These are phyloP conservation scores for Apodemia duryi DNA, from an alignment of 2,888 invertebrate genomes.

Conservation along the genomic window DNA sequence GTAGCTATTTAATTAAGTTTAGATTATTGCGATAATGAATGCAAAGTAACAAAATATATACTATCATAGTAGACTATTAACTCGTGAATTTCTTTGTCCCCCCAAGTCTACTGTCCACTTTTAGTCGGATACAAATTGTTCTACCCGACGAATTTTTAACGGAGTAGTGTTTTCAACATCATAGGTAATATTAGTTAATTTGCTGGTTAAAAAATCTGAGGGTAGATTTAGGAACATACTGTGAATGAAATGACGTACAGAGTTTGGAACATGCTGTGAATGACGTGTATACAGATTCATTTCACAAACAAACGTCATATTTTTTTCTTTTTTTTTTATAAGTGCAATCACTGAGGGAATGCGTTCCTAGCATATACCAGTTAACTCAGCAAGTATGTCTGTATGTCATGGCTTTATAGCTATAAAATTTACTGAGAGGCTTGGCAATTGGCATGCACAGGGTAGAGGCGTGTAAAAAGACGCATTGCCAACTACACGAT, in stretches of 20 bases:
- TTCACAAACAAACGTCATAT: background rate
- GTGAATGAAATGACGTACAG: constrained; percentile 18
- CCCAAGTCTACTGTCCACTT: constrained; percentile 34
- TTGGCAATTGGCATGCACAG: no score
- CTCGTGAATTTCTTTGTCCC: constrained; percentile 37
- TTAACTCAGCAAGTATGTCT: no score
- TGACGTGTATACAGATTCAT: background rate
- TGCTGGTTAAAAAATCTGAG: constrained; percentile 26
- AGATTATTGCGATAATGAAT: constrained; percentile 52
- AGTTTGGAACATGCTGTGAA: background rate
- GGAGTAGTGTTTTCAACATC: constrained; percentile 12
- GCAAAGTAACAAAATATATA: constrained; percentile 47
- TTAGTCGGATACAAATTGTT: constrained; percentile 30
- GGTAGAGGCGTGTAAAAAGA: no score
- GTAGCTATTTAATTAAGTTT: constrained; percentile 69
- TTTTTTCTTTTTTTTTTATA: background rate
- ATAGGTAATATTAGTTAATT: constrained; percentile 17
- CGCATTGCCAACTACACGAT: no score
- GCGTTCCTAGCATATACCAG: no score
- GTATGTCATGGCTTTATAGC: no score
- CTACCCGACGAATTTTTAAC: constrained; percentile 22
- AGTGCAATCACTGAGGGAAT: background rate
- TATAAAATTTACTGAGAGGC: no score
- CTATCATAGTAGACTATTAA: constrained; percentile 48
- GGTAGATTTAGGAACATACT: constrained; percentile 27